Percentiles rank a stretch among this genome's conserved stretches.
These are phyloP conservation scores for Hyposmocoma kahamanoa DNA, from an alignment of 1,140 invertebrate genomes.

Conservation along the genomic window DNA sequence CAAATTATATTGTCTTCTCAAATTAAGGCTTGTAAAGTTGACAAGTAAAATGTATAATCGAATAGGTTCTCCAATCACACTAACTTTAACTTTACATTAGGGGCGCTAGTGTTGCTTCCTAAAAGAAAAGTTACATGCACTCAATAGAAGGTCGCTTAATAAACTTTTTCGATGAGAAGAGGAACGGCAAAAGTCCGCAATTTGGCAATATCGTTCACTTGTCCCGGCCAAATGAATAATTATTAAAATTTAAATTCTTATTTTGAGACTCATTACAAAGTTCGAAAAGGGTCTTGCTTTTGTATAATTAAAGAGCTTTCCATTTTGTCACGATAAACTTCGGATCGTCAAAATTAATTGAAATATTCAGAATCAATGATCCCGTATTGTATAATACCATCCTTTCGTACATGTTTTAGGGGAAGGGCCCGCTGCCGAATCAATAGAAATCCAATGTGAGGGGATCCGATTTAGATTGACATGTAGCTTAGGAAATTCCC, in stretches of 20 bases:
- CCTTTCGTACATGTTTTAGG: too few species aligned
- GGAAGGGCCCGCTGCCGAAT: too few species aligned
- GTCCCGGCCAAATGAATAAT: constrained; percentile 42
- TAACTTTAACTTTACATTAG: constrained; percentile 29
- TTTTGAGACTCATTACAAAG: constrained; percentile 40
- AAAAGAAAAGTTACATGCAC: constrained; percentile 47
- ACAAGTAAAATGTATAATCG: too few species aligned
- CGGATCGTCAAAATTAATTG: constrained; percentile 25
- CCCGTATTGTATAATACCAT: too few species aligned
- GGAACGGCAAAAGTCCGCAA: constrained; percentile 29
- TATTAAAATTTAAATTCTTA: constrained; percentile 48
- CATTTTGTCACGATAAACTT: constrained; percentile 26
- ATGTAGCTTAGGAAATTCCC: too few species aligned
- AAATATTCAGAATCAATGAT: constrained; percentile 28
- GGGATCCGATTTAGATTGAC: too few species aligned
- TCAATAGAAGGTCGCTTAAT: constrained; percentile 35
- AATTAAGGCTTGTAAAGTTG: too few species aligned
- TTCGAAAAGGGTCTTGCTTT: constrained; percentile 39
- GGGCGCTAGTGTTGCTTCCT: constrained; percentile 27
- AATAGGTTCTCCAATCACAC: too few species aligned
- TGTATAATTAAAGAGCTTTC: constrained; percentile 39
- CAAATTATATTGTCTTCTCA: too few species aligned
- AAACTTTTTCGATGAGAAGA: constrained; percentile 28
- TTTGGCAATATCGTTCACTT: constrained; percentile 45
- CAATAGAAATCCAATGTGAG: too few species aligned